Evolutionary conservation across 2,113 vertebrate species (phyloP).

Genomic region (Podarcis muralis): DNA sequence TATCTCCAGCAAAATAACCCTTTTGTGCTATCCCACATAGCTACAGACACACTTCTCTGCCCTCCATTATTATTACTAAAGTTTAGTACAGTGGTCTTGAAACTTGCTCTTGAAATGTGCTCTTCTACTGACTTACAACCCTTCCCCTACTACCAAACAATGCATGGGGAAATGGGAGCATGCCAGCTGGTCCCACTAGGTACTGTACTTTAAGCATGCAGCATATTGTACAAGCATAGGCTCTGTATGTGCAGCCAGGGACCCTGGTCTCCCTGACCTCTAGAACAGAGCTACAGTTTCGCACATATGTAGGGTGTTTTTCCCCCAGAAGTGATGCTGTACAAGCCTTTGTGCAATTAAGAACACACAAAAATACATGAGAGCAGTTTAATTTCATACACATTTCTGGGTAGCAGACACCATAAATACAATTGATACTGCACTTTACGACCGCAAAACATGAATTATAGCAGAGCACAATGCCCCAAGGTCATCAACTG

Average conservation of each 20-base stretch:
- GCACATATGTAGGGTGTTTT: background rate
- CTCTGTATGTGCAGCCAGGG: background rate
- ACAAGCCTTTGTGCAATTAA: background rate
- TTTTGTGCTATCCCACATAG: too few species aligned
- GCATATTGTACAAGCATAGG: background rate
- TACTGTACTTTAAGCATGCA: too few species aligned
- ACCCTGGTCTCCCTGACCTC: background rate
- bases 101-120: too few species aligned
- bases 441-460: conserved; percentile 16
- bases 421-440: background rate
- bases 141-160: too few species aligned
- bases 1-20: too few species aligned
- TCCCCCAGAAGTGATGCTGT: background rate
- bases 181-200: too few species aligned
- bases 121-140: too few species aligned
- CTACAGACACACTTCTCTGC: too few species aligned
- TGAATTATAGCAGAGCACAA: background rate
- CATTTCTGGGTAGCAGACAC: background rate
- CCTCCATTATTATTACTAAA: too few species aligned
- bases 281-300: background rate
- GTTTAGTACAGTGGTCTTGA: too few species aligned
- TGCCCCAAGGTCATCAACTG: background rate
- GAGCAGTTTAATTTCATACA: background rate
- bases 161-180: too few species aligned
- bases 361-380: background rate